Evolutionary conservation across 2,797 vertebrate genomes (phyloP).

Genomic region (Ceryle rudis): DNA sequence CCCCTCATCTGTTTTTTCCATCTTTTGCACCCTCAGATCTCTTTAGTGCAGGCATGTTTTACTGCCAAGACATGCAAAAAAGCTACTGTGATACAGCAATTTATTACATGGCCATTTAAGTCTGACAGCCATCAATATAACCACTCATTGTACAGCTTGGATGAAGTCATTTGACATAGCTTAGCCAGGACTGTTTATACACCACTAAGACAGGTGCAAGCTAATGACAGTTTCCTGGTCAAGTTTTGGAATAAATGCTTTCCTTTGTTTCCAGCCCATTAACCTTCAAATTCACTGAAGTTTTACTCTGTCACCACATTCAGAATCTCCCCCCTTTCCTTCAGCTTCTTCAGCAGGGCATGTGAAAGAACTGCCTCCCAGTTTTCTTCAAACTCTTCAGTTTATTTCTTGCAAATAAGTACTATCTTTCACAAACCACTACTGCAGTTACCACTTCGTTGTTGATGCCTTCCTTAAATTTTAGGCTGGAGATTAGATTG

Average conservation of each 20-base stretch:
- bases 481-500: not conserved
- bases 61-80: not conserved
- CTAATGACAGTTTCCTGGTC: not conserved
- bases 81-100: accelerated
- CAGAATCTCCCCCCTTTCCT: not conserved
- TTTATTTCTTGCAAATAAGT: not conserved
- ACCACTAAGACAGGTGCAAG: not conserved
- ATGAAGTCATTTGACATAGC: not conserved
- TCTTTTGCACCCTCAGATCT: not conserved
- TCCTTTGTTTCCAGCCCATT: not conserved
- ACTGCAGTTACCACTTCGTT: not conserved
- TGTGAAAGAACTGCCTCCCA: not conserved
- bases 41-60: not conserved
- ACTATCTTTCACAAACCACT: not conserved
- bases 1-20: not conserved
- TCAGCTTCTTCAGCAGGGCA: not conserved
- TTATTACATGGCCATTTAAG: not conserved
- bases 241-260: not conserved
- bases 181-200: not conserved
- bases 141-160: not conserved
- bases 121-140: not conserved
- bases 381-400: not conserved
- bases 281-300: not conserved
- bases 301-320: not conserved
- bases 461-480: not conserved